phyloP scores from a whole-genome alignment of 2,888 invertebrate genomes.

The Chromoteleia sp. region DNA sequence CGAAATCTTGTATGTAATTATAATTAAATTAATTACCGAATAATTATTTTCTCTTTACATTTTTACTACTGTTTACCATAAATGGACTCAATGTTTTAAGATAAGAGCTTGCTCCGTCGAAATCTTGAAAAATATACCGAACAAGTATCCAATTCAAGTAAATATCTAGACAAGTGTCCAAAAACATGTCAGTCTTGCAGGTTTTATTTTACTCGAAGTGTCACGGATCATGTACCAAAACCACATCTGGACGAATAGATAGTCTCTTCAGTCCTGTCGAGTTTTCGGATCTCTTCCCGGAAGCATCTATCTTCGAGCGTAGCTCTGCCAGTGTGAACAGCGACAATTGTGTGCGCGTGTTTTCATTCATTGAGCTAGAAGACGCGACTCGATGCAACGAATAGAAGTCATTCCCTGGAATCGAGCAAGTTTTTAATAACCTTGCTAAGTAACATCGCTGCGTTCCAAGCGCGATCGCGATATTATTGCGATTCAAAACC shows the following conservation, averaged over 20 bases:
- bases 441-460: conserved; percentile 15
- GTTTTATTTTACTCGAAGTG: conserved; percentile 72
- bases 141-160: conserved; percentile 11
- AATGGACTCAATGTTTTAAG: conserved; percentile 4
- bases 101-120: conserved; percentile 6
- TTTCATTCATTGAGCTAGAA: conserved; percentile 56
- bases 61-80: neutral
- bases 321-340: conserved; percentile 58
- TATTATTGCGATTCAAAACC: conserved; percentile 49
- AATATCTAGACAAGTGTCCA: conserved; percentile 49
- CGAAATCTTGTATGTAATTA: neutral
- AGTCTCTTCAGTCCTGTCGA: conserved; percentile 66
- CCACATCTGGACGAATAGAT: conserved; percentile 79
- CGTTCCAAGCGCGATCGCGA: conserved; percentile 9
- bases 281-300: conserved; percentile 76
- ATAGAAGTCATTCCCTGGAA: conserved; percentile 32
- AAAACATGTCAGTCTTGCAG: conserved; percentile 43
- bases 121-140: neutral
- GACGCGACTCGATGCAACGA: conserved; percentile 23
- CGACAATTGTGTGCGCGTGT: conserved; percentile 46
- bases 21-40: conserved; percentile 21
- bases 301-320: conserved; percentile 76
- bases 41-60: conserved; percentile 6
- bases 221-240: conserved; percentile 78
- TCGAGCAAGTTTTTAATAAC: conserved; percentile 33